Conservation (phyloP, 2,113 vertebrate species). For the Aptenodytes patagonicus region DNA sequence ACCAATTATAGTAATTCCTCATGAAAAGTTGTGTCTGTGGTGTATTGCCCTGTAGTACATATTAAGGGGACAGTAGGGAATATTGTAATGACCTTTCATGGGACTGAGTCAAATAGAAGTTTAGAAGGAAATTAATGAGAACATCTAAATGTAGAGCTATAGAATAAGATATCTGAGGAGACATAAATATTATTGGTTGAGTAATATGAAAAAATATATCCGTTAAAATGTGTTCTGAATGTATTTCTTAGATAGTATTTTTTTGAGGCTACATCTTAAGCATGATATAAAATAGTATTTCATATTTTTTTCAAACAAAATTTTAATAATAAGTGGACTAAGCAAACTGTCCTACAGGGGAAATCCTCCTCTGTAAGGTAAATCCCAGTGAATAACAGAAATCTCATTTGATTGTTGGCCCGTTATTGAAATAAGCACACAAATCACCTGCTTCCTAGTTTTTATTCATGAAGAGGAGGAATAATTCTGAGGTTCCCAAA, state of each 20-base stretch:
- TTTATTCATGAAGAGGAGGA: constrained; percentile 15
- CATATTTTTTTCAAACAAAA: background rate
- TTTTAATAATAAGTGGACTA: background rate
- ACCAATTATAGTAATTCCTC: background rate
- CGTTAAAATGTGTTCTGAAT: background rate
- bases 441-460: constrained; percentile 10
- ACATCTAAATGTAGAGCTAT: background rate
- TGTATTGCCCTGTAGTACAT: background rate
- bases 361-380: background rate
- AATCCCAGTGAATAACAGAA: background rate
- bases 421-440: background rate
- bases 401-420: background rate
- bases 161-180: background rate
- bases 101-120: background rate
- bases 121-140: background rate
- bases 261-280: background rate
- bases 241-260: background rate
- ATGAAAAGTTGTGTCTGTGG: background rate
- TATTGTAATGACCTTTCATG: background rate
- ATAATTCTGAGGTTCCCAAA: constrained; percentile 9
- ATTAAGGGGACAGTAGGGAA: background rate
- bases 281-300: background rate
- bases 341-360: background rate
- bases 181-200: background rate
- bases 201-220: background rate